Evolutionary conservation across 2,113 vertebrate species (phyloP), one percentile per base, ranked within the genome.

Genomic region (Macrotus californicus): DNA sequence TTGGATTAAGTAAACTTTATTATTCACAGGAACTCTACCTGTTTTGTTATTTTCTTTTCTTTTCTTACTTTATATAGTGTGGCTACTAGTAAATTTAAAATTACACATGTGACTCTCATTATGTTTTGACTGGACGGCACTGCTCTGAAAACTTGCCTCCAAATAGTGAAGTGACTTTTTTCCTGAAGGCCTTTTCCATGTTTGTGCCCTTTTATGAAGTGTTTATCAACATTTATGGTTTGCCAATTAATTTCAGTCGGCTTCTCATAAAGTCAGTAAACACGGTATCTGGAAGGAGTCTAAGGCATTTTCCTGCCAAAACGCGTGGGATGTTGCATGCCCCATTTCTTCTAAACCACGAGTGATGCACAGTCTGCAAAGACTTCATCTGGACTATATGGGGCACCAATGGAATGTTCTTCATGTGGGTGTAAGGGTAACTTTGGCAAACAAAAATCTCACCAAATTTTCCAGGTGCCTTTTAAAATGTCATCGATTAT

Each of bases 171-270:
- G 64, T 82, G n/a, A 52, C 41, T 66, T 31, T 73, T 92, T 75
- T 92, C n/a, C 54, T 41, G 12, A 89, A 24, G 48, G 56, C n/a
- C 70, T 24, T 66, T 96, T 86, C 92, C 52, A 61, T 66, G 69
- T 79, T 43, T 73, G 41, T 73, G 64, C 15, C 29, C 75, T 90
- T 92, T 64, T 64, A 21, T 69, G 39, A 94, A 67, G 10, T 95
- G 39, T 87, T 95, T 95, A 89, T 89, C 80, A 96, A 69, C 73
- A 86, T 72, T 87, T 87, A 69, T 77, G 61, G 18, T 41, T 82
- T 89, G n/a, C n/a, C 16, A 39, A 41, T 89, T 82, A 79, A 73
- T 87, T 92, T 86, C 14, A 46, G 29, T 36, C 67, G 70, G 19
- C 41, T 83, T 83, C n/a, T 94, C 64, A 61, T 26, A 70, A 89